A percentile compares a stretch with the other conserved stretches of the same genome.
Evolutionary conservation across 2,888 invertebrate genomes (phyloP).

Genomic region (Drosophila buzzatii): DNA sequence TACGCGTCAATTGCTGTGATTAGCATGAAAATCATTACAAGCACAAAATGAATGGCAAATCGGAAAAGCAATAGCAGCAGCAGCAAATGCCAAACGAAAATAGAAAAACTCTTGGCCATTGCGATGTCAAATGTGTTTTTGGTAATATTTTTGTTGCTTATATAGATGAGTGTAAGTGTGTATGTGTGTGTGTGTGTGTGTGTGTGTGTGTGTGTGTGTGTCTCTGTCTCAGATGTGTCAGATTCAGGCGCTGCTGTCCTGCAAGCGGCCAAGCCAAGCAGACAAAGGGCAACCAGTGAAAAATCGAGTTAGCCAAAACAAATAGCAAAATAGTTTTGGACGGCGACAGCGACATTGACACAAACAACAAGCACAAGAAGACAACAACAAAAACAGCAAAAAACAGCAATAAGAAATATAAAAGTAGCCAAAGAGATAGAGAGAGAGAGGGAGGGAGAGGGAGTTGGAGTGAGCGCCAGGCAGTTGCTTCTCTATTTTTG

Average conservation of each 20-base stretch:
- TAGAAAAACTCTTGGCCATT: conserved; percentile 59
- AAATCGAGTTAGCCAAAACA: conserved; percentile 80
- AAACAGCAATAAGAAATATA: conserved; percentile 54
- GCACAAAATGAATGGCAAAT: conserved; percentile 74
- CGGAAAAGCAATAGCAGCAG: conserved; percentile 42
- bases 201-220: conserved; percentile 14
- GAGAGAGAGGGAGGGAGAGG: no score
- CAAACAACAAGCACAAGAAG: conserved; percentile 48
- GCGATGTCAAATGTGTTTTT: conserved; percentile 76
- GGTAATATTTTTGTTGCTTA: conserved; percentile 32
- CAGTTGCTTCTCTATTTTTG: conserved; percentile 39
- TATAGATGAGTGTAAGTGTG: not conserved
- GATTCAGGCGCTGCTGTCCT: conserved; percentile 50
- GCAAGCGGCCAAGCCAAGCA: conserved; percentile 58
- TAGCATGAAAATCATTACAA: conserved; percentile 79
- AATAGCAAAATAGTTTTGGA: conserved; percentile 78
- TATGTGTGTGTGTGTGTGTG: not conserved
- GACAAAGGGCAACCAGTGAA: conserved; percentile 79
- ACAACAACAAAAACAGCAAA: conserved; percentile 24
- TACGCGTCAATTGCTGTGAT: conserved; percentile 79
- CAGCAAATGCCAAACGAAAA: conserved; percentile 43
- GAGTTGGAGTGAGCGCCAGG: not conserved
- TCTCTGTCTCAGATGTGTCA: conserved; percentile 70
- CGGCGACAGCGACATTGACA: conserved; percentile 64
- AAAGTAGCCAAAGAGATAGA: conserved; percentile 41